Evolutionary conservation across 1,140 invertebrate genomes (phyloP), one percentile per base, ranked within the genome.

Genomic region (Tetramorium parvispinum): DNA sequence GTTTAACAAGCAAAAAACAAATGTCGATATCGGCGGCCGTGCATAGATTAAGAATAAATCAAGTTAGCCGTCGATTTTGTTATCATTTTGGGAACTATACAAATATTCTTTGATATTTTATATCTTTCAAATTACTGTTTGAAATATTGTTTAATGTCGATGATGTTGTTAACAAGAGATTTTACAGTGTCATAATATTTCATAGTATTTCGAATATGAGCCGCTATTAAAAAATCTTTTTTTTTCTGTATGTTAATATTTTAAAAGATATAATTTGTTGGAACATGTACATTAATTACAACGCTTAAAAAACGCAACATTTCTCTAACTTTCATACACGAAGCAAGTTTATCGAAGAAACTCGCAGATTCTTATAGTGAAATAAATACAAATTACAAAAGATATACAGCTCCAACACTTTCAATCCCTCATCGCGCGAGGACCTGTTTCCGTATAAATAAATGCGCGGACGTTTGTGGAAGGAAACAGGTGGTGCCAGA

Each of bases 401-500:
- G n/a, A 27, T 51, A 18, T 13, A 0, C 13, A 2, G 13, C 21
- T n/a, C 53, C 40, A 32, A 73, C 53, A 83, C 37, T 61, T 49
- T 75, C 24, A 53, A 59, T 61, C 21, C 46, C 53, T 73, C 40
- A 11, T 21, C 27, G 53, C 40, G 13, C 40, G 13, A 53, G 24
- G 53, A 83, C 79, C 79, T 83, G 79, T 83, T 83, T 59, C 49
- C 79, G 53, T 61, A 73, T 83, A 83, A 83, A 83, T 83, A 83
- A 83, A 61, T 73, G 53, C 78, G 21, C 24, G 79, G 32, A 59
- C 68, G 53, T 83, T 59, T 73, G 51, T 59, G 18, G 53, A 32
- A 73, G 53, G 10, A 32, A 32, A 89, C 88, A 89, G 88, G 88
- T 89, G 88, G 24, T 89, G 76, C 85, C 46, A 81, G 63, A 73